Base-by-base conservation (phyloP, 2,113 vertebrate genomes). In the Plecotus auritus region DNA sequence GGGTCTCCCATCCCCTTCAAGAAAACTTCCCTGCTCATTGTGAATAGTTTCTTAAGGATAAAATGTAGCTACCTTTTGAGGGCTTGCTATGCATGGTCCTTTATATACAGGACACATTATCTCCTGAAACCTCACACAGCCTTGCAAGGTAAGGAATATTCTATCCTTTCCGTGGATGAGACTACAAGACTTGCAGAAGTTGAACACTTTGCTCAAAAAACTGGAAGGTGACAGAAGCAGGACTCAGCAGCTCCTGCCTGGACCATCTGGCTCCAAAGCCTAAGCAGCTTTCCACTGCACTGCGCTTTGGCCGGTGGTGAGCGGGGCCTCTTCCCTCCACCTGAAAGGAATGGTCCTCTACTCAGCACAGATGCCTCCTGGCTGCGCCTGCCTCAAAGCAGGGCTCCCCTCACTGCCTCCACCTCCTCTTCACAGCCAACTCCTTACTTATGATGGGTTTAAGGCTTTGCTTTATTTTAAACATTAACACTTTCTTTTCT, bases 401-500 rank as follows among this genome's bases (percentile, higher is more conserved):
- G 26, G 73, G 35, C 4, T 12, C 30, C 30, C 3, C 0, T 7
- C 22, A 32, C 10, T 1, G 20, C 2, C 35, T 80, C 35, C 2
- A 0, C 73, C 23, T 32, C 59, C 2, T 26, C 26, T 45, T 51
- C 4, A 1, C 14, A 4, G 1, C 45, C 64, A 1, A 1, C 37
- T 93, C 69, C 30, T 61, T 4, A 1, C 80, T 45, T 30, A 26
- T 0, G 23, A 30, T 9, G 30, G 7, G 17, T 17, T 69, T 37
- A 37, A 47, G 83, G n/a, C n/a, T 78, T 82, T 22, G 70, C 28
- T 90, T 89, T 51, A 35, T 80, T 96, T 86, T 70, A 84, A 93
- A 85, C n/a, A 6, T 91, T 28, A 59, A 5, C 67, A 66, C 28
- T 61, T 94, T 2, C 37, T 95, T 95, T 49, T 70, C 72, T 59